A percentile compares a stretch with the other conserved stretches of the same genome.
phyloP scores from a whole-genome alignment of 2,797 vertebrate species.

The Pagetopsis macropterus region DNA sequence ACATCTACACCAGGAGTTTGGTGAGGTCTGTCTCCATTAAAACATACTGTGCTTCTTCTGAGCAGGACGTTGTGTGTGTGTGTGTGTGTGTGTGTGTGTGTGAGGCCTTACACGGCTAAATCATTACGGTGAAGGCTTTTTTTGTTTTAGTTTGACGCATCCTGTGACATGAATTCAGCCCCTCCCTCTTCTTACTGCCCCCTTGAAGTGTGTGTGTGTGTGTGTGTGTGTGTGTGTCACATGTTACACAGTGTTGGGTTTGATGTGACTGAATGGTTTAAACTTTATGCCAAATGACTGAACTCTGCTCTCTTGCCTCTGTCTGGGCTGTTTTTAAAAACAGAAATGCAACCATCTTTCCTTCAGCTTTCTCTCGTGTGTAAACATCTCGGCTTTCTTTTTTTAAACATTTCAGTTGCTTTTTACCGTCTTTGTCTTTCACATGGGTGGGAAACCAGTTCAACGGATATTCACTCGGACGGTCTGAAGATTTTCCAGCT shows the following conservation, averaged over 20 bases:
- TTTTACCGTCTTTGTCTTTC: slow-evolving; percentile 6
- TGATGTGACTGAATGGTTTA: slow-evolving; percentile 64
- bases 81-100: slow-evolving; percentile 34
- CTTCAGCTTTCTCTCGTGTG: slow-evolving; percentile 2
- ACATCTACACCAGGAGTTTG: slow-evolving; percentile 31
- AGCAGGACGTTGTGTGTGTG: slow-evolving; percentile 23
- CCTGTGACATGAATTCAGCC: slow-evolving; percentile 49
- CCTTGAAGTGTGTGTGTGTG: slow-evolving; percentile 31
- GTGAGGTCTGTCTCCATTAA: slow-evolving; percentile 2
- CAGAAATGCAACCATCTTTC: slow-evolving; percentile 8
- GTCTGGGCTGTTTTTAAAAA: slow-evolving; percentile 25
- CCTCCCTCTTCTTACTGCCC: slow-evolving; percentile 41
- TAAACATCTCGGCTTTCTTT: slow-evolving; percentile 41
- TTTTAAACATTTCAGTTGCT: not conserved
- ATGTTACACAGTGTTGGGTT: slow-evolving; percentile 59
- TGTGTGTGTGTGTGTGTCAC: not conserved
- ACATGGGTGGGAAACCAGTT: slow-evolving; percentile 11
- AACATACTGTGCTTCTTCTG: slow-evolving; percentile 23
- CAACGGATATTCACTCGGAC: slow-evolving; percentile 33
- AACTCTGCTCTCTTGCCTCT: slow-evolving; percentile 56
- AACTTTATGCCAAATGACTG: slow-evolving; percentile 74
- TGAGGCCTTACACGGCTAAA: slow-evolving; percentile 39
- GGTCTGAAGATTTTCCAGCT: slow-evolving; percentile 36
- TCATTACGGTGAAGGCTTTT: slow-evolving; percentile 54
- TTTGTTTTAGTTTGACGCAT: slow-evolving; percentile 27